A percentile compares a stretch with the other conserved stretches of the same genome.
phyloP scores from a whole-genome alignment of 1,140 invertebrate species.

The Lordiphosa mommai region DNA sequence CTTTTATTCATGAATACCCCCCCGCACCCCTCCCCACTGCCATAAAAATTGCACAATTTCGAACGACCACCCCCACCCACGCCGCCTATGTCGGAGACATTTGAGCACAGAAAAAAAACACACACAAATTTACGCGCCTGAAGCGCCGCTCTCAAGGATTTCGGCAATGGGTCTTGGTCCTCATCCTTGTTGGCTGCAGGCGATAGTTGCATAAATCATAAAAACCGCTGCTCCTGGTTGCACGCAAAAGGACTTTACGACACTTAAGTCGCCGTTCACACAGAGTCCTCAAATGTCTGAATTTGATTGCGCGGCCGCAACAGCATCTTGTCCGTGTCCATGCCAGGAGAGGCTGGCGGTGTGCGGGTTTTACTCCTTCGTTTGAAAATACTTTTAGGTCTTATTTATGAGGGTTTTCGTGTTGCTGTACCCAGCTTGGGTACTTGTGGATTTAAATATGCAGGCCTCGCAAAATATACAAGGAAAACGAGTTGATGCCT shows the following conservation, averaged over 20 bases:
- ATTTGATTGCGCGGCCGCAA: constrained; percentile 72
- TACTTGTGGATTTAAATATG: too few relatives aligned
- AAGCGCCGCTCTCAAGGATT: constrained; percentile 59
- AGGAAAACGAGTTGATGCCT: too few relatives aligned
- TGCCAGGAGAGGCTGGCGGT: background rate
- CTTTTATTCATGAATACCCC: constrained; percentile 72
- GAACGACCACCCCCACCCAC: constrained; percentile 19
- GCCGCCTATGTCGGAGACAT: constrained; percentile 39
- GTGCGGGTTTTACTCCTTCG: constrained; percentile 10
- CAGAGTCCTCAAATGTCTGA: constrained; percentile 61
- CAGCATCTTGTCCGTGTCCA: constrained; percentile 20
- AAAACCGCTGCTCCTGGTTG: constrained; percentile 48
- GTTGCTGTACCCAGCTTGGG: background rate
- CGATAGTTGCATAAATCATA: constrained; percentile 78
- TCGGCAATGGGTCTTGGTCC: constrained; percentile 46
- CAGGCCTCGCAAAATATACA: too few relatives aligned
- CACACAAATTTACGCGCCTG: constrained; percentile 32
- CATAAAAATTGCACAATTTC: constrained; percentile 77
- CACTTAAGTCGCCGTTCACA: constrained; percentile 56
- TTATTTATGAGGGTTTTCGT: constrained; percentile 63
- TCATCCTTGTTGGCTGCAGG: constrained; percentile 48
- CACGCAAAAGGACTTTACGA: constrained; percentile 64
- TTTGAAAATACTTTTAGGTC: constrained; percentile 26
- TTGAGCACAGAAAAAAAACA: constrained; percentile 23
- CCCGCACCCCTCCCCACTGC: background rate